Percentiles rank a stretch among this genome's conserved stretches.
phyloP scores from a whole-genome alignment of 2,888 invertebrate species.

The Poecilus cupreus region DNA sequence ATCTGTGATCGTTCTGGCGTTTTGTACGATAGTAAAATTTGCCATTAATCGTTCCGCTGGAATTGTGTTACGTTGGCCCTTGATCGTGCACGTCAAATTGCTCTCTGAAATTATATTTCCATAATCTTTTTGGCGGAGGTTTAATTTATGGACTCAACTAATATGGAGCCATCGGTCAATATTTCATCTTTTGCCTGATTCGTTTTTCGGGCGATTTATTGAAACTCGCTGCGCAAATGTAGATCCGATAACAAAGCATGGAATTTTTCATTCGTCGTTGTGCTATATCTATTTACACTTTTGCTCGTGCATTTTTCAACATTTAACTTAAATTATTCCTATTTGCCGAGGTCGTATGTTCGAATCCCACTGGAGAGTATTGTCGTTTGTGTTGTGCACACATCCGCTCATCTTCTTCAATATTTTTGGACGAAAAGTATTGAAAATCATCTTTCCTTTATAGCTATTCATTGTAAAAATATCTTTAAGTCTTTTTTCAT shows the following conservation, averaged over 20 bases:
- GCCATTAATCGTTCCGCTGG: conserved; percentile 37
- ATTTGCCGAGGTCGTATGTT: too few relatives aligned
- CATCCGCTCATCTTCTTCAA: too few relatives aligned
- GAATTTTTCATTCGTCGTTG: background rate
- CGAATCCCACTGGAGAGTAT: too few relatives aligned
- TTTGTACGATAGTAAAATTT: conserved; percentile 35
- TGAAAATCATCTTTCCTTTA: too few relatives aligned
- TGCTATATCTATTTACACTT: too few relatives aligned
- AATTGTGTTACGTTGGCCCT: background rate
- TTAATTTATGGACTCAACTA: conserved; percentile 4
- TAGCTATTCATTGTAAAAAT: too few relatives aligned
- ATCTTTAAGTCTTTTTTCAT: too few relatives aligned
- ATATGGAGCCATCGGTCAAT: conserved; percentile 4
- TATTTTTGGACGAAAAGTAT: too few relatives aligned
- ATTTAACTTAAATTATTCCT: too few relatives aligned
- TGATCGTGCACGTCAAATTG: background rate
- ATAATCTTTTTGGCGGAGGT: conserved; percentile 19
- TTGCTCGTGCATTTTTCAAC: too few relatives aligned
- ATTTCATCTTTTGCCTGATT: background rate
- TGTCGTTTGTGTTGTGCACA: too few relatives aligned
- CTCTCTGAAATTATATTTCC: conserved; percentile 12
- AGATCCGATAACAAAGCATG: background rate
- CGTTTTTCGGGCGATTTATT: background rate
- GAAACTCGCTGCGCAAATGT: background rate
- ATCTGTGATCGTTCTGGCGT: conserved; percentile 34